phyloP scores from a whole-genome alignment of 2,888 invertebrate species.

The Drosophila mulleri region DNA sequence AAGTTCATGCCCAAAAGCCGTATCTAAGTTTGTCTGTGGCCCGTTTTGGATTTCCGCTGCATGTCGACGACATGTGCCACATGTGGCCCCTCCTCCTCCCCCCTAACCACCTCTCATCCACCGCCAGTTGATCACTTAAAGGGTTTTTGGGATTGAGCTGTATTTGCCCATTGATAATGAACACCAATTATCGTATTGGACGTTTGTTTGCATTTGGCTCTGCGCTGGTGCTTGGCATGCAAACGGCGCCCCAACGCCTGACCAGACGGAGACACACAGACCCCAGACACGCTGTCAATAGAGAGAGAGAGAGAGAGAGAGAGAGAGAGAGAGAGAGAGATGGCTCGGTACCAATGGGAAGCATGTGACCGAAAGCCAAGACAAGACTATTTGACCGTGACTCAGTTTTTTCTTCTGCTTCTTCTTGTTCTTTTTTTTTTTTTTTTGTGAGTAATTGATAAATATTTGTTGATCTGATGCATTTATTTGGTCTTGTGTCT shows the following conservation, averaged over 20 bases:
- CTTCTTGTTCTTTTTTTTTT: background rate
- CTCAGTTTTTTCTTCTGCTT: constrained; percentile 49
- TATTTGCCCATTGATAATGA: constrained; percentile 79
- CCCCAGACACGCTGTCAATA: background rate
- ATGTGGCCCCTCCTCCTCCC: background rate
- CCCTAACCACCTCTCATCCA: background rate
- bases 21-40: constrained; percentile 29
- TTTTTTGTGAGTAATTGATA: constrained; percentile 61
- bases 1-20: constrained; percentile 68
- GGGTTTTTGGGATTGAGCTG: constrained; percentile 68
- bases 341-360: background rate
- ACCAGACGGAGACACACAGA: constrained; percentile 17
- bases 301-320: background rate
- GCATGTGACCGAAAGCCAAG: constrained; percentile 36
- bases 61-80: constrained; percentile 42
- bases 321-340: background rate
- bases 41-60: constrained; percentile 73
- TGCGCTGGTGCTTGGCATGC: constrained; percentile 48
- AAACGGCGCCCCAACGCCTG: constrained; percentile 60
- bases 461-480: constrained; percentile 70
- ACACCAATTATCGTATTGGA: constrained; percentile 64
- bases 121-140: constrained; percentile 58
- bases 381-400: constrained; percentile 65
- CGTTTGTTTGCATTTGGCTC: constrained; percentile 50
- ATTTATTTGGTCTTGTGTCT: constrained; percentile 37